Evolutionary conservation across 2,888 invertebrate genomes (phyloP), one percentile per base, ranked within the genome.

Genomic region (Acanthopleura granulata): DNA sequence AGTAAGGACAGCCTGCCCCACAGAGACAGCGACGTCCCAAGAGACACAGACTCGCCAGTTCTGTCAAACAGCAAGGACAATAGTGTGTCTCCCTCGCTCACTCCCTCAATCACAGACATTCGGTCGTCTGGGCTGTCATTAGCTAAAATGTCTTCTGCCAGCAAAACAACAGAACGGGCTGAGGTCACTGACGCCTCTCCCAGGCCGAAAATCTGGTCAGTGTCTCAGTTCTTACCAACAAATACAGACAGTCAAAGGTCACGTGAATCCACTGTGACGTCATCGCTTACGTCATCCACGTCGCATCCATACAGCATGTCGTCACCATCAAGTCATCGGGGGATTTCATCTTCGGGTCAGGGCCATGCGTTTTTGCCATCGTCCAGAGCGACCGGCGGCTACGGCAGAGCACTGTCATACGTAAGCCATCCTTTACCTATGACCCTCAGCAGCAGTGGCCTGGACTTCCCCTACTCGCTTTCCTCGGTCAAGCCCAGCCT

Each of bases 161-260:
- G 57, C 22, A 57, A 57, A 22, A 57, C 3, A 12, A n/a, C 57
- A 57, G 57, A 57, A 12, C 6, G 22, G 18, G n/a, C 6, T 57
- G 57, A 57, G n/a, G 22, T 18, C 22, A 12, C 6, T 22, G 22
- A 18, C 6, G 22, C 3, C 57, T 57, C 57, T 9, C 57, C 80
- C 49, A 75, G 84, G 71, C 84, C 85, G 12, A 86, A 85, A 75
- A 86, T 85, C 27, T 85, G 85, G 86, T 86, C 86, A 18, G 83
- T 85, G 16, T 80, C 84, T 49, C 82, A 85, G 69, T 84, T 86
- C 66, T 78, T 86, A 57, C 57, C 57, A 18, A 57, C 57, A 57
- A 57, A 57, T 57, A 9, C 57, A 57, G 57, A 57, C 18, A 57
- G 12, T 57, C 57, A 57, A 4, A 57, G 57, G 57, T 57, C 57